Conservation (phyloP, 2,113 vertebrate species). For the Oreochromis niloticus region DNA sequence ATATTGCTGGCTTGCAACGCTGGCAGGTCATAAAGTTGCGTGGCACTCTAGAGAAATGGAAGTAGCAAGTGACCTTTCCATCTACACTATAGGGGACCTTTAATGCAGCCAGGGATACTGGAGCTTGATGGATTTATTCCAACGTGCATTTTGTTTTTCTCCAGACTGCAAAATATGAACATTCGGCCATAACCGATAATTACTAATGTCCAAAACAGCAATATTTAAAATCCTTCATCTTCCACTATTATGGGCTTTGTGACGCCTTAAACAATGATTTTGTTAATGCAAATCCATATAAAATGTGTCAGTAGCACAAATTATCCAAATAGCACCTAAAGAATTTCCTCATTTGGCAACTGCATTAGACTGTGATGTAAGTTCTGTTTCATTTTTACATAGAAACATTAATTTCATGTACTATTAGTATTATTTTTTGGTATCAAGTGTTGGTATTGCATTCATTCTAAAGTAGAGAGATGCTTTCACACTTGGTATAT, state of each 20-base stretch:
- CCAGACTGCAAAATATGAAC: background rate
- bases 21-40: background rate
- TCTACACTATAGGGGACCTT: background rate
- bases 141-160: background rate
- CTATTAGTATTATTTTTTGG: accelerated
- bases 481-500: background rate
- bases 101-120: background rate
- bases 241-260: background rate
- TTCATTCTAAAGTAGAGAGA: background rate
- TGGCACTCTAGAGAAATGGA: background rate
- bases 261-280: background rate
- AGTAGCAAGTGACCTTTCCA: background rate
- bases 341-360: background rate
- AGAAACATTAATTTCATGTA: background rate
- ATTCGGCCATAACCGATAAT: background rate
- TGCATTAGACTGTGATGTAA: accelerated
- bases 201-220: background rate
- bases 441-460: background rate
- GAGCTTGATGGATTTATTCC: background rate
- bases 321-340: background rate
- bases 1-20: background rate
- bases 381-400: background rate
- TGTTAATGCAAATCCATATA: background rate
- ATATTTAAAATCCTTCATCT: background rate
- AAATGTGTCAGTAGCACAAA: background rate